These are phyloP conservation scores for Condylura cristata DNA, from an alignment of 2,113 vertebrate species.

Conservation along the genomic window DNA sequence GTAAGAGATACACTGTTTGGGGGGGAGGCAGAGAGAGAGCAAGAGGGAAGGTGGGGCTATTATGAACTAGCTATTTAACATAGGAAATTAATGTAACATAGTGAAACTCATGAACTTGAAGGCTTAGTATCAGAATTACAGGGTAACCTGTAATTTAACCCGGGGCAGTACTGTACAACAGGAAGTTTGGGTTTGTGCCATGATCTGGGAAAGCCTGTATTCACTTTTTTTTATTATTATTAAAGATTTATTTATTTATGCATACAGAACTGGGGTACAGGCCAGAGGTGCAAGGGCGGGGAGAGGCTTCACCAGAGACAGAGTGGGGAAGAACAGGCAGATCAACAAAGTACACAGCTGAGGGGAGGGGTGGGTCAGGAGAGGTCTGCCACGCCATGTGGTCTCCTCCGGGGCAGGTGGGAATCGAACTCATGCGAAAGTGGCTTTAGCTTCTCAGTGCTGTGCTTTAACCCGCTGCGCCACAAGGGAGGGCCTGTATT, in stretches of 20 bases:
- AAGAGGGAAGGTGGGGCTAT: background rate
- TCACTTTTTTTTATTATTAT: conserved; percentile 66
- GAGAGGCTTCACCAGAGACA: no score
- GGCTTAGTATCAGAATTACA: conserved; percentile 54
- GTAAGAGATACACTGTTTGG: background rate
- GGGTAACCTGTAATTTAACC: conserved; percentile 61
- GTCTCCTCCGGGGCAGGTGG: no score
- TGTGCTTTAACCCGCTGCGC: no score
- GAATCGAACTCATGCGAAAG: no score
- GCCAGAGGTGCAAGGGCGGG: no score
- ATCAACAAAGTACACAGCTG: no score
- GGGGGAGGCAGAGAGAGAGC: background rate
- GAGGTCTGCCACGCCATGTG: no score
- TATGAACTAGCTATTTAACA: conserved; percentile 51
- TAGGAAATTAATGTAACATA: conserved; percentile 54
- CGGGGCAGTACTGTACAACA: conserved; percentile 9
- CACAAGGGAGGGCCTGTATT: conserved; percentile 61
- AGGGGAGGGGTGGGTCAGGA: no score
- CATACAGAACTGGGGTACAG: no score
- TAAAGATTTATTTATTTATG: no score
- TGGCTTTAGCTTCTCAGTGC: no score
- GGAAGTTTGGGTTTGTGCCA: conserved; percentile 59
- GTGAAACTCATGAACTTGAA: conserved; percentile 65
- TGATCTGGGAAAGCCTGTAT: conserved; percentile 58
- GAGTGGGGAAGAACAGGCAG: no score